Base-by-base conservation (phyloP, 2,113 vertebrate genomes). In the Oreotrochilus melanogaster region DNA sequence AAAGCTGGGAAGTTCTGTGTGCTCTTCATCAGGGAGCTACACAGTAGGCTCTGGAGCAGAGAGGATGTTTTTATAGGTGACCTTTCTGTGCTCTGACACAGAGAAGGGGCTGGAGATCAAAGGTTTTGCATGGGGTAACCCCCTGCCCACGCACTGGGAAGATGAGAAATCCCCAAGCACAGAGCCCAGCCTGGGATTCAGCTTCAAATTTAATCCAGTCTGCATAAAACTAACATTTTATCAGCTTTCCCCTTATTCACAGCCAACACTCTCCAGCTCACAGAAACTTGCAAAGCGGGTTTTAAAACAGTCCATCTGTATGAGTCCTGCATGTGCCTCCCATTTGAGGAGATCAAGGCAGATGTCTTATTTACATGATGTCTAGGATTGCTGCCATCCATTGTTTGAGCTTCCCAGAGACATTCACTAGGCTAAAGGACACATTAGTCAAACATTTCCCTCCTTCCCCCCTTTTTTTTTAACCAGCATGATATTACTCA, bases 311-410 rank as follows among this genome's bases (percentile, higher is more conserved):
- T 12, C 69, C 91, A 91, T 96, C 89, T 92, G 91, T 62, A 27
- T 10, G 66, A 93, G 84, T 65, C 81, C 86, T 81, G 67, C 87
- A 27, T 0, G 43, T 39, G 80, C 15, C 70, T 91, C 91, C 84
- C 84, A 33, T 11, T 85, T 28, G 84, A 31, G 75, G 57, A 66
- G 93, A 89, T 72, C 39, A 89, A 88, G 84, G 95, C 87, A 89
- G 91, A 93, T 89, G 89, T 48, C 76, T 95, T 95, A 95, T 95
- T 96, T 96, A 95, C 78, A 82, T 58, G 75, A 61, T 37, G 89
- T 94, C 96, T 95, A 85, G 96, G 94, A 87, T 18, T 39, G 61
- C 91, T 0, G 91, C 95, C 93, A 92, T 93, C 95, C 87, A 87
- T 91, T 94, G 96, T 95, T 89, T 82, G 66, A 78, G 54, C 28